These are phyloP conservation scores for Lagorchestes hirsutus DNA, from an alignment of 2,797 vertebrate species.

Conservation along the genomic window DNA sequence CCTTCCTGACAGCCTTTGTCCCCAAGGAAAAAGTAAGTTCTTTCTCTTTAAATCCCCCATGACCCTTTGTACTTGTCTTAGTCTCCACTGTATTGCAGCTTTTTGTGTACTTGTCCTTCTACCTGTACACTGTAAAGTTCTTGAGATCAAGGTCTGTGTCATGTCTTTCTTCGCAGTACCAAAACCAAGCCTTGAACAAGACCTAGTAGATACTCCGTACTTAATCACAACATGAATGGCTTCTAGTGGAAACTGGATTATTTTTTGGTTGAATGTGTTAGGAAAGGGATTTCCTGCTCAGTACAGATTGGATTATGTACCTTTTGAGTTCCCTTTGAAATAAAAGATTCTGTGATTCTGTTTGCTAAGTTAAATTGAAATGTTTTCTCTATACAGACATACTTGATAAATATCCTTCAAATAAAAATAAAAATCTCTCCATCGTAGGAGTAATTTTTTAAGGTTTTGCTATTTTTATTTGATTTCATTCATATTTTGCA, in stretches of 20 bases:
- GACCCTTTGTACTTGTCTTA: neutral
- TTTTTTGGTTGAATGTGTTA: neutral
- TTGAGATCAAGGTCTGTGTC: neutral
- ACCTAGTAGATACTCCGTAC: neutral
- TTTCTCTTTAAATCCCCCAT: neutral
- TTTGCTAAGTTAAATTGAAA: neutral
- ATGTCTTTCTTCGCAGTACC: neutral
- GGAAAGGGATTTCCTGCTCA: neutral
- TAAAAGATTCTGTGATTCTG: neutral
- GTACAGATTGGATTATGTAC: neutral
- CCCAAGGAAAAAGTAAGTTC: neutral
- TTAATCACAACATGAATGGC: too few species aligned
- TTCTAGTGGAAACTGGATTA: neutral
- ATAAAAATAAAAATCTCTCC: neutral
- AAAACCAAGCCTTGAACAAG: neutral
- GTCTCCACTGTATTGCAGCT: neutral
- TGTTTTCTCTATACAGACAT: neutral
- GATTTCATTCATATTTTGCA: neutral
- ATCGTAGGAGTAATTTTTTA: neutral
- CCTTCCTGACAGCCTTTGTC: neutral
- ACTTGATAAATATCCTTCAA: neutral
- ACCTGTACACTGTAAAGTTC: neutral
- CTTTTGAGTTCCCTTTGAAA: neutral
- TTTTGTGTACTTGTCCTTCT: neutral
- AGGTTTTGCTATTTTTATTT: neutral